phyloP scores from a whole-genome alignment of 2,888 invertebrate species.

The Blomia tropicalis region DNA sequence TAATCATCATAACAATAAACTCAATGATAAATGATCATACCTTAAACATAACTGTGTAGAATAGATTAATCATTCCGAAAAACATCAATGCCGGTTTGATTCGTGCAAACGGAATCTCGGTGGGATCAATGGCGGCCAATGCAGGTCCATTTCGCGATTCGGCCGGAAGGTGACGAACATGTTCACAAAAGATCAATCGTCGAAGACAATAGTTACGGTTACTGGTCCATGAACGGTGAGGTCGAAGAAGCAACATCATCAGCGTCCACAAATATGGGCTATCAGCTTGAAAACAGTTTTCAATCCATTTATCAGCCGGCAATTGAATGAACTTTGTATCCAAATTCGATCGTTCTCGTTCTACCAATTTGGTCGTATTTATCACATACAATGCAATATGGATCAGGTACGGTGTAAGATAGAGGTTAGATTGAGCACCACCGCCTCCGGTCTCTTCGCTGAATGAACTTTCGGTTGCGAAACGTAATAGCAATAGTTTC shows the following conservation, averaged over 20 bases:
- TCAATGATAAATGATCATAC: conserved; percentile 38
- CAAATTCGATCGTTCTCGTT: conserved; percentile 60
- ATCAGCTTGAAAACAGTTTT: conserved; percentile 70
- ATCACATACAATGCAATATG: conserved; percentile 88
- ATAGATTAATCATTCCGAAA: conserved; percentile 64
- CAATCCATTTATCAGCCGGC: conserved; percentile 43
- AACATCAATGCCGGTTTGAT: conserved; percentile 74
- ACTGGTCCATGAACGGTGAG: conserved; percentile 58
- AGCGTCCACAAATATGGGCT: conserved; percentile 75
- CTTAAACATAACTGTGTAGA: conserved; percentile 72
- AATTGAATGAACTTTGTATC: conserved; percentile 51
- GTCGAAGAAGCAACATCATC: conserved; percentile 60
- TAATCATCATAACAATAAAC: conserved; percentile 9
- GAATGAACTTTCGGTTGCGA: conserved; percentile 85
- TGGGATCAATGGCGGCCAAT: conserved; percentile 33
- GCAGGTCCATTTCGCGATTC: conserved; percentile 45
- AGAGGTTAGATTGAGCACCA: conserved; percentile 91
- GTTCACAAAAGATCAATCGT: conserved; percentile 58
- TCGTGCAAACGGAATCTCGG: conserved; percentile 48
- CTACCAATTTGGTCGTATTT: conserved; percentile 48
- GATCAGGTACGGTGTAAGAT: conserved; percentile 78
- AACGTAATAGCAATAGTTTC: conserved; percentile 68
- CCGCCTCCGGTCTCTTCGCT: conserved; percentile 95
- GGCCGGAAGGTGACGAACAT: conserved; percentile 46
- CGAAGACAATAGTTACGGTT: conserved; percentile 54